Evolutionary conservation across 2,113 vertebrate genomes (phyloP), one percentile per base, ranked within the genome.

Genomic region (Pao palembangensis): DNA sequence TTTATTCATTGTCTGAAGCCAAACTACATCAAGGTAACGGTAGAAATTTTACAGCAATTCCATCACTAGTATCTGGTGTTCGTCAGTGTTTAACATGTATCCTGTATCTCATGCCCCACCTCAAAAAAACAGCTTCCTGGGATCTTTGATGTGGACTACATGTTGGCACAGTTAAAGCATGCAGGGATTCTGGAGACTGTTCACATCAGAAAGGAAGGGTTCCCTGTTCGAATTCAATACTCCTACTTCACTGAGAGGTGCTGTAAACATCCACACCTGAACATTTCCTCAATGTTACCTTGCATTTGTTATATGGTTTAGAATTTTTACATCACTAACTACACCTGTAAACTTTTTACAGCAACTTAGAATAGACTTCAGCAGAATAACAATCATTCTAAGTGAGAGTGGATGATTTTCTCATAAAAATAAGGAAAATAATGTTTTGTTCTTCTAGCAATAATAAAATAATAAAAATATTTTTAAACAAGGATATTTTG

Each of bases 1-100:
- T 93, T 94, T 57, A 85, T 98, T 71, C 90, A 90, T 6, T 98
- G 96, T 76, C 87, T 98, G 83, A 89, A 85, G 55, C 93, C 94
- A 61, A 96, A 94, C 71, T 90, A 86, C 3, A 74, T 92, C 49
- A 94, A 94, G 94, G 94, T 96, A 91, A 82, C 75, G 7, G 1
- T 6, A 19, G 3, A 11, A 17, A 8, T 25, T 67, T 23, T 11
- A 50, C 31, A 43, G 34, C 48, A n/a, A 34, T 21, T 38, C 13
- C 13, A 2, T 34, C n/a, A 15, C 28, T 19, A 15, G 13, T 54
- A 20, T 38, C 20, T 52, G 23, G 43, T n/a, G 14, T 23, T 47
- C 5, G 5, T 43, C 10, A 53, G 15, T 28, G 31, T 63, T 5
- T 58, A 5, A 69, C n/a, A 38, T 4, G 2, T 16, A 1, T 38